phyloP scores from a whole-genome alignment of 2,113 vertebrate species.

The Macaca mulatta region DNA sequence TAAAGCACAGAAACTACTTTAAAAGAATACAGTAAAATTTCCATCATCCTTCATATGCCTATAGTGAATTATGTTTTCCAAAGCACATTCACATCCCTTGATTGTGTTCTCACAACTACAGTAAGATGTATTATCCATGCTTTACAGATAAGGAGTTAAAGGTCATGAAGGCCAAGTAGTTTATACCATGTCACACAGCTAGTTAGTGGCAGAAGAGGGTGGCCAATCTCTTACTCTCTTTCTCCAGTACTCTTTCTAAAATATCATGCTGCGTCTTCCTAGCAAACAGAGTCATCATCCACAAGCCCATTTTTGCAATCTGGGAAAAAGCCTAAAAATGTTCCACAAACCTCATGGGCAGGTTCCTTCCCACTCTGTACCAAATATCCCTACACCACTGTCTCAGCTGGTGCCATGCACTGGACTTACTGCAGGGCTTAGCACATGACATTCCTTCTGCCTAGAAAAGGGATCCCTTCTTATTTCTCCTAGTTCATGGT shows the following conservation, averaged over 20 bases:
- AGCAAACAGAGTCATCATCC: not conserved
- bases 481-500: not conserved
- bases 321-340: not conserved
- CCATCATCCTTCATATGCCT: not conserved
- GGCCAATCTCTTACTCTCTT: not conserved
- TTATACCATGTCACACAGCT: not conserved
- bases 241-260: not conserved
- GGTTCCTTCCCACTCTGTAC: not conserved
- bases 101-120: not conserved
- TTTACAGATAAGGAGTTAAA: not conserved
- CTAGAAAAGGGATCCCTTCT: not conserved
- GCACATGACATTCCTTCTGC: not conserved
- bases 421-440: not conserved
- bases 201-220: not conserved
- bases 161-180: not conserved
- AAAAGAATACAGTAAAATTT: not conserved
- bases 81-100: not conserved
- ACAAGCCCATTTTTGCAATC: not conserved
- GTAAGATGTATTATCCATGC: not conserved
- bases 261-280: not conserved
- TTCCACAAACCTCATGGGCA: not conserved
- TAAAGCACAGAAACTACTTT: not conserved
- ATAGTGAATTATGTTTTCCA: not conserved
- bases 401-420: not conserved
- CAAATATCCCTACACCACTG: not conserved